These are phyloP conservation scores for Corythaeola cristata DNA, from an alignment of 2,113 vertebrate genomes.

Conservation along the genomic window DNA sequence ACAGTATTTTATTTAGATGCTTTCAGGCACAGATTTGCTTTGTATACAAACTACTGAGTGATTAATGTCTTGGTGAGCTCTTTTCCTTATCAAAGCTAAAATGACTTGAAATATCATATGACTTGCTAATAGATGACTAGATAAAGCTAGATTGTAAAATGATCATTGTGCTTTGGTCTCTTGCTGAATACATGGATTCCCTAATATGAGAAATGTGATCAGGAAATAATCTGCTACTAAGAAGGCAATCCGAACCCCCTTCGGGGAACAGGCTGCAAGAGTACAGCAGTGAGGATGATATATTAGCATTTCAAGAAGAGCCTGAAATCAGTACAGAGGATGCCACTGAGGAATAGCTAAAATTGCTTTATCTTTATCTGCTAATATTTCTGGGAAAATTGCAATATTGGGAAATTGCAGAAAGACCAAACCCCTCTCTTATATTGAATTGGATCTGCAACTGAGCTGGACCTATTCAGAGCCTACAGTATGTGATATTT, in stretches of 20 bases:
- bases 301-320: constrained; percentile 68
- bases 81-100: constrained; percentile 41
- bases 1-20: constrained; percentile 16
- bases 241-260: constrained; percentile 46
- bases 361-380: constrained; percentile 49
- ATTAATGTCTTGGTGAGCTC: constrained; percentile 51
- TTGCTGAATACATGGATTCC: constrained; percentile 3
- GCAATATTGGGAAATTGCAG: constrained; percentile 28
- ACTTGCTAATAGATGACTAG: constrained; percentile 52
- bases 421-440: not conserved
- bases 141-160: constrained; percentile 61
- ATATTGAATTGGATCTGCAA: not conserved
- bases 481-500: not conserved
- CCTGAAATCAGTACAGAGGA: constrained; percentile 26
- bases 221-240: constrained; percentile 61
- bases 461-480: not conserved
- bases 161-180: constrained; percentile 18
- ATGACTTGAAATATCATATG: not conserved
- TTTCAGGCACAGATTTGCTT: not conserved
- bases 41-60: constrained; percentile 23
- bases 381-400: constrained; percentile 10
- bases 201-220: constrained; percentile 57
- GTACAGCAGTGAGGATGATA: not conserved
- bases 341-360: constrained; percentile 38
- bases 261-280: constrained; percentile 15